These are phyloP conservation scores for Ornithoptera alexandrae DNA, from an alignment of 2,888 invertebrate species.

Conservation along the genomic window DNA sequence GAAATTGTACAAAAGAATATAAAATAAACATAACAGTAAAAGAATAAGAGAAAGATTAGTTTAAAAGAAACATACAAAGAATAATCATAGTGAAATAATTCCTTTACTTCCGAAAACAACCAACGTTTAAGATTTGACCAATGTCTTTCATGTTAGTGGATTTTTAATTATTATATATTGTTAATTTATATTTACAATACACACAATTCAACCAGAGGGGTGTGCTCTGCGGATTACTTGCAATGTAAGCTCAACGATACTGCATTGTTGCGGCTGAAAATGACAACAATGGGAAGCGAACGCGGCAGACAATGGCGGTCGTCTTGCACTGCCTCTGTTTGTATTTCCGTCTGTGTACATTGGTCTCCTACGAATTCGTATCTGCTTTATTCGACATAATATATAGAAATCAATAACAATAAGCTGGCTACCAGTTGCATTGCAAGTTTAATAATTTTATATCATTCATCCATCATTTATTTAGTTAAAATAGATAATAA, in stretches of 20 bases:
- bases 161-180: background rate
- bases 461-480: too few relatives aligned
- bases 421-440: background rate
- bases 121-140: too few relatives aligned
- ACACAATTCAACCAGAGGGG: background rate
- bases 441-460: background rate
- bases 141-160: background rate
- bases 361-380: background rate
- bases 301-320: constrained; percentile 19
- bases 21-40: too few relatives aligned
- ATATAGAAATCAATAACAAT: background rate
- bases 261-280: constrained; percentile 22
- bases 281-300: constrained; percentile 21
- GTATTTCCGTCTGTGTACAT: constrained; percentile 10
- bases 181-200: background rate
- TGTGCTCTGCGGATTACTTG: constrained; percentile 6
- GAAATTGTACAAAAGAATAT: too few relatives aligned
- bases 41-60: too few relatives aligned
- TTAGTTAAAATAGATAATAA: too few relatives aligned
- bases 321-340: constrained; percentile 21
- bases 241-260: constrained; percentile 17
- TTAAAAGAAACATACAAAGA: too few relatives aligned
- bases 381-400: background rate
- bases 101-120: too few relatives aligned
- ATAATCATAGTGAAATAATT: too few relatives aligned